phyloP scores from a whole-genome alignment of 2,113 vertebrate species.

The Macroglossus sobrinus region DNA sequence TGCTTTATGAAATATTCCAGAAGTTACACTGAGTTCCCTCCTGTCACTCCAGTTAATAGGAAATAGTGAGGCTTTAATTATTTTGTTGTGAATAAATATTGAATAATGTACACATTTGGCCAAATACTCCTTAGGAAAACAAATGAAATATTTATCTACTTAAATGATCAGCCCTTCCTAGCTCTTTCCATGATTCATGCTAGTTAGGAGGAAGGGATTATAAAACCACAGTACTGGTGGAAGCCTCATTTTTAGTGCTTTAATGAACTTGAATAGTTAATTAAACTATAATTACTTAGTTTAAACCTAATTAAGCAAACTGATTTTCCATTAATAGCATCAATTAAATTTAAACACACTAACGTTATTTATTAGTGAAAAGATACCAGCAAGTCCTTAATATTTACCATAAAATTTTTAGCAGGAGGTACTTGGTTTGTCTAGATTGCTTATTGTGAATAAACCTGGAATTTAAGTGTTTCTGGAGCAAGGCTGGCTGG shows the following conservation, averaged over 20 bases:
- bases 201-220: neutral
- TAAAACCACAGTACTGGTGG: neutral
- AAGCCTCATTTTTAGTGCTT: neutral
- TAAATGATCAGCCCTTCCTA: neutral
- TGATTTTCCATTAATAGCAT: neutral
- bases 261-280: neutral
- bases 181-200: neutral
- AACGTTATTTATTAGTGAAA: slow-evolving; percentile 3
- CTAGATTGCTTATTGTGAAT: neutral
- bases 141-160: neutral
- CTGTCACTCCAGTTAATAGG: neutral
- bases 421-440: neutral
- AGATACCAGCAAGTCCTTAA: neutral
- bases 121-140: neutral
- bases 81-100: neutral
- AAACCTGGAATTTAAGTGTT: neutral
- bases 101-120: neutral
- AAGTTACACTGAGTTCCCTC: neutral
- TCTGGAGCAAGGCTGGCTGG: neutral
- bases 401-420: neutral
- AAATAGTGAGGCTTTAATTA: neutral
- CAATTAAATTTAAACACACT: slow-evolving; percentile 9
- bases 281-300: neutral
- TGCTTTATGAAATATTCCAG: neutral
- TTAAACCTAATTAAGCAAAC: neutral